phyloP scores from a whole-genome alignment of 2,888 invertebrate genomes.

The Diplazon laetatorius region DNA sequence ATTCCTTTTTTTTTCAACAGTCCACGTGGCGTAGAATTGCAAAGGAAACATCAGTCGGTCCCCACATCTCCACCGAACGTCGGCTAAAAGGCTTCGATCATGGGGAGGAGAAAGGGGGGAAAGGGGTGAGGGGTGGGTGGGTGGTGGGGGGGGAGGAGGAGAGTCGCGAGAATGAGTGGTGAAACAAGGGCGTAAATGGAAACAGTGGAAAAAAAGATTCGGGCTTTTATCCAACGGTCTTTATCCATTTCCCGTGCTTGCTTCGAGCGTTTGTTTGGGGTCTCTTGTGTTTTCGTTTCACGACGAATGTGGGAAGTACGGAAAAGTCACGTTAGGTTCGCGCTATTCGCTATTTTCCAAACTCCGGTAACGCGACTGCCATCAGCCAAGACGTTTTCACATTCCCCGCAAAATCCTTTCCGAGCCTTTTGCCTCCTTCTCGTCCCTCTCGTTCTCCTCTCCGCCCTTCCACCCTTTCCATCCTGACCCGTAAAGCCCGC shows the following conservation, averaged over 20 bases:
- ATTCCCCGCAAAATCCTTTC: too few relatives aligned
- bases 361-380: not conserved
- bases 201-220: conserved; percentile 10
- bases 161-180: conserved; percentile 25
- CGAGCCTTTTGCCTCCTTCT: too few relatives aligned
- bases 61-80: conserved; percentile 59
- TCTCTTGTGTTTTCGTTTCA: conserved; percentile 44
- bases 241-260: not conserved
- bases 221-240: conserved; percentile 47
- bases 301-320: conserved; percentile 7
- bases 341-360: conserved; percentile 37
- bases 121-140: conserved; percentile 24
- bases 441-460: too few relatives aligned
- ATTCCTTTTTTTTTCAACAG: too few relatives aligned
- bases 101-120: too few relatives aligned
- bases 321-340: conserved; percentile 9
- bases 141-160: too few relatives aligned
- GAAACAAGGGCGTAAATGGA: conserved; percentile 33
- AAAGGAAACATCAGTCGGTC: conserved; percentile 53
- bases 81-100: conserved; percentile 62
- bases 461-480: conserved; percentile 1
- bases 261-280: conserved; percentile 13
- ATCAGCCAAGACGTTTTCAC: conserved; percentile 54
- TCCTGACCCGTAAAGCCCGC: conserved; percentile 44
- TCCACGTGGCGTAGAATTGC: conserved; percentile 16